Conservation (phyloP, 2,113 vertebrate genomes). For the Tragelaphus imberbis region DNA sequence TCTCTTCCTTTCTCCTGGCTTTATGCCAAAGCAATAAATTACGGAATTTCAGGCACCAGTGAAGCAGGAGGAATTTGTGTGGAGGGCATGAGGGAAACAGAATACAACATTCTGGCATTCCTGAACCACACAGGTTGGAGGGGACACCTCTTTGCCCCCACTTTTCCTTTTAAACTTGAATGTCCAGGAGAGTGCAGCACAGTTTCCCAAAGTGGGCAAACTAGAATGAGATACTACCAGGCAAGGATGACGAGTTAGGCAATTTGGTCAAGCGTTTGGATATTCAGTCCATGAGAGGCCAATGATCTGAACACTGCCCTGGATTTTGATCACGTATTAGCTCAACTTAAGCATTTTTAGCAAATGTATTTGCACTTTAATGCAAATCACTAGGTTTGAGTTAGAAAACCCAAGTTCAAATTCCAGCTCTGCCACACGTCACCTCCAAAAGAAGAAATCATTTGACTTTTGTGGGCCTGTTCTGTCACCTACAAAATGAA, state of each 20-base stretch:
- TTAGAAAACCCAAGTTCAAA: neutral
- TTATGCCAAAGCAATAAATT: conserved; percentile 18
- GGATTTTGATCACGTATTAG: neutral
- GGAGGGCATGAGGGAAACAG: neutral
- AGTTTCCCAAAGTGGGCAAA: neutral
- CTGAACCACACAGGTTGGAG: neutral
- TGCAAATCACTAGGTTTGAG: neutral
- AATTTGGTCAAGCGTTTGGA: neutral
- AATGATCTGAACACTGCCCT: neutral
- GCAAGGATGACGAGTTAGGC: neutral
- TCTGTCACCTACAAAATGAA: neutral
- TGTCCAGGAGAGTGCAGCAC: rapidly evolving
- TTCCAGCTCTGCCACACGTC: neutral
- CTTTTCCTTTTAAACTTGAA: neutral
- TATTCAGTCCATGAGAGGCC: neutral
- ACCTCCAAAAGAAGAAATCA: neutral
- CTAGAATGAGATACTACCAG: neutral
- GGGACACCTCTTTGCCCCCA: neutral
- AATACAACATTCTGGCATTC: neutral
- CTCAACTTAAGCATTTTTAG: neutral
- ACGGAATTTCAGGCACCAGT: neutral
- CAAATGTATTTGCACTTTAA: neutral
- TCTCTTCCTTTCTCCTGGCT: neutral
- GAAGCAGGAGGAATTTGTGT: neutral
- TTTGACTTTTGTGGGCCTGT: neutral